Base-by-base conservation (phyloP, 2,888 invertebrate species). In the Beris morrisii region DNA sequence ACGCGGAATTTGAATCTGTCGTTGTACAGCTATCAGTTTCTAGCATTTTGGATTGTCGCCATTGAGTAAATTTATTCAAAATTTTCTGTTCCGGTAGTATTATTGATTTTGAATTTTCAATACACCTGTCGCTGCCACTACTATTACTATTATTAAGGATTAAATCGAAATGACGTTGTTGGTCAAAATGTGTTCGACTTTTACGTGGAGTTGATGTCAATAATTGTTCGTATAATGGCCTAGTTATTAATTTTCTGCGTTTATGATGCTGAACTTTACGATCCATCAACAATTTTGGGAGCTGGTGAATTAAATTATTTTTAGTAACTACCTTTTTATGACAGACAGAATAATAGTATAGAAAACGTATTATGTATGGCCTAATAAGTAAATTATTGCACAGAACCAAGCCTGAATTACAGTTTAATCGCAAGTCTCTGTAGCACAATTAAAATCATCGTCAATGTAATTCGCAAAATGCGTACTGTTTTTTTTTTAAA, bases 151-250 rank as follows among this genome's bases (percentile, higher is more conserved):
- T 38, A 61, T 52, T 52, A 64, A 68, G 65, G 75, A 67, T 7
- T 74, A 66, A 59, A 69, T 75, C 73, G 31, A 75, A 68, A 55
- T 74, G 65, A 53, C 73, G 72, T 11, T 74, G 73, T 67, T 74
- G 74, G 69, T 75, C 74, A 44, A 71, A 75, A 68, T 76, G 73
- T 30, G 72, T 66, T 70, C 73, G 74, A 65, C 76, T 77, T 70
- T 76, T 78, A 31, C 78, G 77, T 11, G 79, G 79, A 12, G 79
- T 79, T 28, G 79, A 79, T 3, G 79, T 77, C 48, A 75, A 77
- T 50, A 38, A 46, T 22, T 38, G 38, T 31, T 53, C 45, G 32
- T 54, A 28, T 13, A 43, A 22, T 13, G 45, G n/a, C 5, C 54
- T 50, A 11, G 15, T 13, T 5, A 65, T 13, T 4, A 56, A 56